phyloP scores from a whole-genome alignment of 2,113 vertebrate genomes.

The Chaetops frenatus region DNA sequence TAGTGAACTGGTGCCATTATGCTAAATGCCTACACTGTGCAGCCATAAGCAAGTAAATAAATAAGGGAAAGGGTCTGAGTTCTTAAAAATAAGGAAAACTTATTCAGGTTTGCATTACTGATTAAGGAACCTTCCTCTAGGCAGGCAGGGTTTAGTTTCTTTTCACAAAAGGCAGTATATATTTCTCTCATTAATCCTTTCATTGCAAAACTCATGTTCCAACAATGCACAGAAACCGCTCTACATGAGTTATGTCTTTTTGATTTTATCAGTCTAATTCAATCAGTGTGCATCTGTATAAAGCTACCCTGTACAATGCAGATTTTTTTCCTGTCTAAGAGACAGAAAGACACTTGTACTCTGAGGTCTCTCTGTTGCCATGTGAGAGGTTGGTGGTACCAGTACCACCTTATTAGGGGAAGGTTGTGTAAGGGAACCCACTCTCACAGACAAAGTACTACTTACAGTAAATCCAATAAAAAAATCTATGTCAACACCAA shows the following conservation, averaged over 20 bases:
- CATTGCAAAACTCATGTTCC: conserved; percentile 17
- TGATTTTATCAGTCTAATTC: conserved; percentile 39
- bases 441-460: background rate
- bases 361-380: background rate
- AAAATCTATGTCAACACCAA: background rate
- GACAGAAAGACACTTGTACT: background rate
- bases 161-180: background rate
- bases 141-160: background rate
- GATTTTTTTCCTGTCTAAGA: background rate
- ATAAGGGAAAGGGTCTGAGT: background rate
- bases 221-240: background rate
- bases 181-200: conserved; percentile 18
- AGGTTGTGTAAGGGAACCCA: background rate
- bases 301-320: background rate
- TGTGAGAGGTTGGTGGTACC: background rate
- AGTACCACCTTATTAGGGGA: background rate
- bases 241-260: background rate
- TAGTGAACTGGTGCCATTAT: background rate
- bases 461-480: background rate
- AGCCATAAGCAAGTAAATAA: background rate
- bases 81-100: background rate
- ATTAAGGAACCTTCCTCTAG: background rate
- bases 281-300: background rate
- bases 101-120: background rate
- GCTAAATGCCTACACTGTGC: background rate